These are phyloP conservation scores for Sebastes cheni DNA, from an alignment of 2,797 vertebrate genomes.

Conservation along the genomic window DNA sequence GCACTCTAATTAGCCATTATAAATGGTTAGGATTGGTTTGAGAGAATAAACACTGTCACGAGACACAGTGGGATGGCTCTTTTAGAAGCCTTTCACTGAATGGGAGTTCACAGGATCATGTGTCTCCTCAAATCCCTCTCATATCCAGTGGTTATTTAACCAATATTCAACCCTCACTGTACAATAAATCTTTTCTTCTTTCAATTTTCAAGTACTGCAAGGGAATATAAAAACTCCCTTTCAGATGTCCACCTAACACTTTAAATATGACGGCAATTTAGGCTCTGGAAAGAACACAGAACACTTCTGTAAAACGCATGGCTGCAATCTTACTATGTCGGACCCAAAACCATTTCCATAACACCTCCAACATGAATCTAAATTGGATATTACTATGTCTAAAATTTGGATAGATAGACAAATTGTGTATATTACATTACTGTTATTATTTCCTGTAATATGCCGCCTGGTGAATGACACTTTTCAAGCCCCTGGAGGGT, in stretches of 20 bases:
- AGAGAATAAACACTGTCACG: slow-evolving; percentile 34
- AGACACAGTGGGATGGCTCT: slow-evolving; percentile 27
- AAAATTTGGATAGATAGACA: no score
- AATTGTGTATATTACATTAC: no score
- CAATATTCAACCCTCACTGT: not conserved
- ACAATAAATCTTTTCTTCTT: not conserved
- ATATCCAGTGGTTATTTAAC: not conserved
- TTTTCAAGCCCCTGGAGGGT: not conserved
- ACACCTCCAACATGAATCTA: not conserved
- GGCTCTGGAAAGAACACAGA: not conserved
- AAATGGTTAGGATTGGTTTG: slow-evolving; percentile 55
- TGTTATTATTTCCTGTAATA: no score
- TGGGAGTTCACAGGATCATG: slow-evolving; percentile 13
- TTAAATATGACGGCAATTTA: not conserved
- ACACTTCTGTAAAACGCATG: not conserved
- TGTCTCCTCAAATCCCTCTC: slow-evolving; percentile 5
- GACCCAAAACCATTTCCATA: not conserved
- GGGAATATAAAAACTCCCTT: not conserved
- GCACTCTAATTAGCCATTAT: slow-evolving; percentile 76
- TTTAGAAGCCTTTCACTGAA: slow-evolving; percentile 1
- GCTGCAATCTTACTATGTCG: not conserved
- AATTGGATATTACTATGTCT: not conserved
- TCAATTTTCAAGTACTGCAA: not conserved
- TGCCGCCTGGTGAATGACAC: not conserved
- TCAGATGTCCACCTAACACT: not conserved